A percentile compares a stretch with the other conserved stretches of the same genome.
Evolutionary conservation across 2,113 vertebrate genomes (phyloP).

Genomic region (Gnathonemus longibarbis): DNA sequence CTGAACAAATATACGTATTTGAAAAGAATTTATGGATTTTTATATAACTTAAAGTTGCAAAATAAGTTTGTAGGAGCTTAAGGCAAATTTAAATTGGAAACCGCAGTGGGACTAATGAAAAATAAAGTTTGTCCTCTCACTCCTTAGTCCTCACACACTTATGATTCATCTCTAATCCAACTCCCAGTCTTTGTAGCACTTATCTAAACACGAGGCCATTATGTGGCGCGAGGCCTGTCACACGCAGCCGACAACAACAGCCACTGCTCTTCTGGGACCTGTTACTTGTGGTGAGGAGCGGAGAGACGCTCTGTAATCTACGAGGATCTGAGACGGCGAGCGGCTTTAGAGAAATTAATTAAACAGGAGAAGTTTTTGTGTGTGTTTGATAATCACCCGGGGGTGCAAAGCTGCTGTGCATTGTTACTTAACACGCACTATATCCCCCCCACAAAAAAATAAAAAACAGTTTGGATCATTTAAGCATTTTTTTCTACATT

Average conservation of each 20-base stretch:
- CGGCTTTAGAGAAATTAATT: background rate
- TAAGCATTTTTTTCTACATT: background rate
- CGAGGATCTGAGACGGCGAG: background rate
- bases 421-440: background rate
- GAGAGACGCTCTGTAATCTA: background rate
- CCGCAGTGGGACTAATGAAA: constrained; percentile 6
- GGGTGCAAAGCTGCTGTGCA: background rate
- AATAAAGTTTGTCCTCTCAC: background rate
- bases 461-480: background rate
- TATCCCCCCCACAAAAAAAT: background rate
- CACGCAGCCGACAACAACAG: background rate
- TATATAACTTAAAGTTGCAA: background rate
- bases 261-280: background rate
- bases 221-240: background rate
- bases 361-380: constrained; percentile 12
- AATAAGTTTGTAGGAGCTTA: background rate
- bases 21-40: background rate
- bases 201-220: constrained; percentile 1
- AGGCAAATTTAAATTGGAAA: background rate
- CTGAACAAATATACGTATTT: background rate
- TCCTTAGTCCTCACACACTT: background rate
- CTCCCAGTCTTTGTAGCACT: background rate
- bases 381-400: background rate
- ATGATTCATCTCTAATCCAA: background rate
- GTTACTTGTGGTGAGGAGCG: background rate